Evolutionary conservation across 2,797 vertebrate species (phyloP).

Genomic region (Phoeniculus purpureus): DNA sequence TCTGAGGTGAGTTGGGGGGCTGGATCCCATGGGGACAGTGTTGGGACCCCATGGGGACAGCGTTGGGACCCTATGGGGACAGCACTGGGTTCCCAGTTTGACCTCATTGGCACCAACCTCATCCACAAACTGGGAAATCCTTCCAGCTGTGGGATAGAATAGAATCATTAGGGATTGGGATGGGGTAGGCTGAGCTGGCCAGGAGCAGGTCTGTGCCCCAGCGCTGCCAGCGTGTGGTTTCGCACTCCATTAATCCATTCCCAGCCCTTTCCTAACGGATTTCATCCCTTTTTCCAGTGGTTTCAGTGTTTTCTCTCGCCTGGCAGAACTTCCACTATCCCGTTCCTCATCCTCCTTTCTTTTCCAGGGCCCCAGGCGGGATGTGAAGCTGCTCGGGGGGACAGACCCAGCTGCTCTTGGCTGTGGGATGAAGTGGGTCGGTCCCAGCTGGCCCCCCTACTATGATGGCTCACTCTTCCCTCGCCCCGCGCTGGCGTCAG

Average conservation of each 20-base stretch:
- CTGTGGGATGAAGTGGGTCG: not conserved
- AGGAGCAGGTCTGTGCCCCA: not conserved
- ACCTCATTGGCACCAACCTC: not conserved
- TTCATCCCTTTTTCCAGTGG: conserved; percentile 9
- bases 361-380: conserved; percentile 25
- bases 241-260: conserved; percentile 56
- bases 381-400: conserved; percentile 38
- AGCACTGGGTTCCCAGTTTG: fast-evolving
- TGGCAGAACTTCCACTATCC: not conserved
- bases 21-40: not conserved
- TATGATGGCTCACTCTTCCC: conserved; percentile 7
- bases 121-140: fast-evolving
- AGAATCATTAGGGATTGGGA: no score
- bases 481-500: not conserved
- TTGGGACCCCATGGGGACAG: not conserved
- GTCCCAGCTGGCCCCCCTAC: not conserved
- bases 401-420: not conserved
- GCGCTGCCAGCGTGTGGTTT: conserved; percentile 42
- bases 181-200: not conserved
- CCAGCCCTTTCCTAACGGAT: conserved; percentile 7
- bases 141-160: not conserved
- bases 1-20: conserved; percentile 71
- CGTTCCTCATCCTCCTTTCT: not conserved
- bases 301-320: not conserved
- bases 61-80: fast-evolving